These are phyloP conservation scores for Etheostoma spectabile DNA, from an alignment of 2,113 vertebrate genomes.

Conservation along the genomic window DNA sequence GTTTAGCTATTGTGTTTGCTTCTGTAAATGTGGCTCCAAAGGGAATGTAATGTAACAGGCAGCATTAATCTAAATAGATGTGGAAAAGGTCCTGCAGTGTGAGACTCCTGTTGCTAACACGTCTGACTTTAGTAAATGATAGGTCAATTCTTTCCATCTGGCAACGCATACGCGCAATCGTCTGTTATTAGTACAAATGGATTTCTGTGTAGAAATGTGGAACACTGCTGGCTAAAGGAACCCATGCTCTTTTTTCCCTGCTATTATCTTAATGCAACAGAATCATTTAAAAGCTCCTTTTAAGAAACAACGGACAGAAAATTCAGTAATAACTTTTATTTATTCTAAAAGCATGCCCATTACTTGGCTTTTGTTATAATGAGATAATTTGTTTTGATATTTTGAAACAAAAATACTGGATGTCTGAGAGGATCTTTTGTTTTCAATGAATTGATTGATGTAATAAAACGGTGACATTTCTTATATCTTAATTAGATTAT, in stretches of 20 bases:
- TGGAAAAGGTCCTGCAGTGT: slow-evolving; percentile 52
- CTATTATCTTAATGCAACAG: slow-evolving; percentile 51
- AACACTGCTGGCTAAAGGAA: slow-evolving; percentile 40
- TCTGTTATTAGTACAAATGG: slow-evolving; percentile 71
- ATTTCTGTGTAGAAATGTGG: slow-evolving; percentile 51
- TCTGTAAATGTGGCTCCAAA: slow-evolving; percentile 64
- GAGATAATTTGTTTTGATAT: slow-evolving; percentile 50
- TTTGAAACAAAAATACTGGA: slow-evolving; percentile 21
- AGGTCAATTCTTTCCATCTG: slow-evolving; percentile 72
- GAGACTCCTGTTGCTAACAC: slow-evolving; percentile 64
- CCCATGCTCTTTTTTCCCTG: slow-evolving; percentile 3
- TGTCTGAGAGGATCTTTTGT: slow-evolving; percentile 46
- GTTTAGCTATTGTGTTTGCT: slow-evolving; percentile 59
- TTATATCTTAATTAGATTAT: slow-evolving; percentile 67
- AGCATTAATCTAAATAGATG: slow-evolving; percentile 67
- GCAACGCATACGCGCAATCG: slow-evolving; percentile 61
- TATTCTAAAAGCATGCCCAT: slow-evolving; percentile 57
- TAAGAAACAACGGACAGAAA: slow-evolving; percentile 36
- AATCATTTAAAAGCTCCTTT: slow-evolving; percentile 65
- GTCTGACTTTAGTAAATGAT: slow-evolving; percentile 67
- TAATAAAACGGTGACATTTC: slow-evolving; percentile 45
- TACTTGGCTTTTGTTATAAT: slow-evolving; percentile 40
- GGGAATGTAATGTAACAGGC: slow-evolving; percentile 61
- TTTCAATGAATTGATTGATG: slow-evolving; percentile 56
- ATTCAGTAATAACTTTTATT: slow-evolving; percentile 35